Evolutionary conservation across 2,797 vertebrate species (phyloP).

Genomic region (Liparis tanakae): DNA sequence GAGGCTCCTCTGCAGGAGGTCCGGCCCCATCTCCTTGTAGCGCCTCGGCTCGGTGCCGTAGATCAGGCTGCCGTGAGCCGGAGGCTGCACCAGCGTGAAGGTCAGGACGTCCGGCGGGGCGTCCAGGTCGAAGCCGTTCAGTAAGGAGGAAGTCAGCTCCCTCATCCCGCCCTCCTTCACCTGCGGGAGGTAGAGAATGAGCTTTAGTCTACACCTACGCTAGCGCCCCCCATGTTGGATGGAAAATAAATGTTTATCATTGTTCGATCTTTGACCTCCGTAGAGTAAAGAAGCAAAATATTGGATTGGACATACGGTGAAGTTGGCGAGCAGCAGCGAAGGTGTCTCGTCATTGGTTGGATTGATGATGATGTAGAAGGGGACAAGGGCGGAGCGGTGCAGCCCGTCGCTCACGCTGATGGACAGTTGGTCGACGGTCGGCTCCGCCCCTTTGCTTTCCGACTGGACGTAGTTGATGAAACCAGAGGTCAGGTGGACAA

Average conservation of each 20-base stretch:
- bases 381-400: constrained; percentile 74
- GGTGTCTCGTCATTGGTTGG: constrained; percentile 81
- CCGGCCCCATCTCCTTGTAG: constrained; percentile 59
- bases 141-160: constrained; percentile 59
- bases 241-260: background rate
- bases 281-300: background rate
- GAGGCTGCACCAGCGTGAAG: constrained; percentile 64
- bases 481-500: constrained; percentile 75
- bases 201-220: background rate
- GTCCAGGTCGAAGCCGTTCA: constrained; percentile 71
- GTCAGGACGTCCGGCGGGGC: constrained; percentile 62
- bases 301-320: constrained; percentile 65
- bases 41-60: constrained; percentile 46
- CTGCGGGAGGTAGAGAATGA: constrained; percentile 43
- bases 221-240: background rate
- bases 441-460: constrained; percentile 68
- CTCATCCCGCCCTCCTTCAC: constrained; percentile 74
- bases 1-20: constrained; percentile 57
- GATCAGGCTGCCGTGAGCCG: constrained; percentile 69
- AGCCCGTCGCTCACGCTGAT: constrained; percentile 80
- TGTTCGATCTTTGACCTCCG: background rate
- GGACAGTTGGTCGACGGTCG: constrained; percentile 70
- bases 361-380: constrained; percentile 80
- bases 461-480: constrained; percentile 80
- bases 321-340: constrained; percentile 75